A percentile compares a stretch with the other conserved stretches of the same genome.
Evolutionary conservation across 2,797 vertebrate genomes (phyloP).

Genomic region (Crax fasciolata): DNA sequence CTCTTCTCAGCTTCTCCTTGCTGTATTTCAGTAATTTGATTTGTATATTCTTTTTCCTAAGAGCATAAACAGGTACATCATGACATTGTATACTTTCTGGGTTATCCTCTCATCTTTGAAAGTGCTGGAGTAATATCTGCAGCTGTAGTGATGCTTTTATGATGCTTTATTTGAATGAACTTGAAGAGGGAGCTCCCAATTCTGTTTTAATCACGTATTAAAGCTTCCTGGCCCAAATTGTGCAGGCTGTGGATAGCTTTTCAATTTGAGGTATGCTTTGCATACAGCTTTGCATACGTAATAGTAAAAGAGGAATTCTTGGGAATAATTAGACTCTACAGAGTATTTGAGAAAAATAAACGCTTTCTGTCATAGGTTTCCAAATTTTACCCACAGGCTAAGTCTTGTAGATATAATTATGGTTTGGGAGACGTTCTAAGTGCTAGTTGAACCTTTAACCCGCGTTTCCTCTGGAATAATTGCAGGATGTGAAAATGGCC

Average conservation of each 20-base stretch:
- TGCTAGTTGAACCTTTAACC: slow-evolving; percentile 86
- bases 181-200: neutral
- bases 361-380: slow-evolving; percentile 32
- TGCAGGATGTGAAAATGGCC: slow-evolving; percentile 86
- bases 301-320: slow-evolving; percentile 5
- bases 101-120: neutral
- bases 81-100: neutral
- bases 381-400: slow-evolving; percentile 55
- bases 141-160: neutral
- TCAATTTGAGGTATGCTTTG: neutral
- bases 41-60: neutral
- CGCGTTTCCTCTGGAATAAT: slow-evolving; percentile 88
- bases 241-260: neutral
- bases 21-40: neutral
- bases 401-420: slow-evolving; percentile 74
- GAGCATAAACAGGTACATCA: accelerated
- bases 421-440: slow-evolving; percentile 72
- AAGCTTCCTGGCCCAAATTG: neutral
- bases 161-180: neutral
- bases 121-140: neutral
- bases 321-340: neutral
- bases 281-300: neutral
- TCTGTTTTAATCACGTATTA: neutral
- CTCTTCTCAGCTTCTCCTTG: neutral
- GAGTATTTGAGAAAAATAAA: slow-evolving; percentile 17